These are phyloP conservation scores for Spongilla lacustris DNA, from an alignment of 37 sponge, comb jelly and placozoan species.

Conservation along the genomic window DNA sequence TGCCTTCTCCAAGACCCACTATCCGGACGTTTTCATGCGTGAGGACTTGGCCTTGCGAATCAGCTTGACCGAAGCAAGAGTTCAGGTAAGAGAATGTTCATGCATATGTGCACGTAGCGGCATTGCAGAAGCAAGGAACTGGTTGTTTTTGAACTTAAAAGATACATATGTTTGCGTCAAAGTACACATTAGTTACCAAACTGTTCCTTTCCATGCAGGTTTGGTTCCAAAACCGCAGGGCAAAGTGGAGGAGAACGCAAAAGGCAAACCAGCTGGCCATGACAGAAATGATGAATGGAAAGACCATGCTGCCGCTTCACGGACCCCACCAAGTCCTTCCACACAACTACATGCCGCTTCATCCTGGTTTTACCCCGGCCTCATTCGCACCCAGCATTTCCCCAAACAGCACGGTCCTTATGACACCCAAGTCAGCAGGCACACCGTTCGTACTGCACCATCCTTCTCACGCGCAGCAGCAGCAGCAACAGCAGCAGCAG, in stretches of 20 bases:
- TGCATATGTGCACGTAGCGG: too few species aligned
- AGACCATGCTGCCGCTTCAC: constrained; percentile 34
- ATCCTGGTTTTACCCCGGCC: constrained; percentile 12
- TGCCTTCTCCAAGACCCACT: constrained; percentile 90
- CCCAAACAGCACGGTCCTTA: constrained; percentile 77
- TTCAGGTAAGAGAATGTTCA: constrained; percentile 83
- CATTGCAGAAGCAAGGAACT: neutral
- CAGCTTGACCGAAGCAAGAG: constrained; percentile 90
- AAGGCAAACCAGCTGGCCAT: constrained; percentile 87
- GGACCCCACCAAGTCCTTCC: constrained; percentile 58
- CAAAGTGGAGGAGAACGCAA: constrained; percentile 86
- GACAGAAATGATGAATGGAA: constrained; percentile 73
- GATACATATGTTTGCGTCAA: neutral
- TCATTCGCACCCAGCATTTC: constrained; percentile 55
- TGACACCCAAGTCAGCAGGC: constrained; percentile 85
- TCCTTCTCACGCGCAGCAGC: constrained; percentile 13
- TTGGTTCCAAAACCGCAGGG: constrained; percentile 87
- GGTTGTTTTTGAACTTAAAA: neutral
- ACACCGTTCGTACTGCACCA: constrained; percentile 73
- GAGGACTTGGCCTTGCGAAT: constrained; percentile 91
- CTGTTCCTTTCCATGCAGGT: constrained; percentile 47
- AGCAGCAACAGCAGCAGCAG: too few species aligned
- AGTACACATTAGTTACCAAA: neutral
- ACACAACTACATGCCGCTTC: constrained; percentile 60
- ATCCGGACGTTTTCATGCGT: constrained; percentile 94